phyloP scores from a whole-genome alignment of 1,140 invertebrate species.

The Pteromalus puparum region DNA sequence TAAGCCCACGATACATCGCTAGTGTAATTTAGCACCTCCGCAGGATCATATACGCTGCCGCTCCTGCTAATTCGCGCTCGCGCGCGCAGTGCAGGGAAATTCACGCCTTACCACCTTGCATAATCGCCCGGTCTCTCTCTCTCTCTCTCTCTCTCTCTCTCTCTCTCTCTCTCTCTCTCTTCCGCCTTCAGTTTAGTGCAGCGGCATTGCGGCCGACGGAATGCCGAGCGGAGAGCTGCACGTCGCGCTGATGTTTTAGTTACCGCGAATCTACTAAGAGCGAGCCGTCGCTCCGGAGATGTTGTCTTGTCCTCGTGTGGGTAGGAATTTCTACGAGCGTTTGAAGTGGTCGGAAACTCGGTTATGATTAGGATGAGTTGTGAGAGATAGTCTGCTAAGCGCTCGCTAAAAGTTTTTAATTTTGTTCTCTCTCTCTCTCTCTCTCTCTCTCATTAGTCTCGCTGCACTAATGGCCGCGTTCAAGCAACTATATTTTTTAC shows the following conservation, averaged over 20 bases:
- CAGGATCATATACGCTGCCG: background rate
- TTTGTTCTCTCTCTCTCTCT: too few species aligned
- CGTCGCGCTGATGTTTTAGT: background rate
- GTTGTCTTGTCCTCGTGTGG: background rate
- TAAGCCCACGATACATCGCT: background rate
- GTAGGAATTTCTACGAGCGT: background rate
- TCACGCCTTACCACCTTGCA: background rate
- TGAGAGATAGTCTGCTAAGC: too few species aligned
- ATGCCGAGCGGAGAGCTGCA: background rate
- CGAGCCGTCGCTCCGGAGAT: background rate
- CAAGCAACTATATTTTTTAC: too few species aligned
- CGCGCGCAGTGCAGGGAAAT: background rate
- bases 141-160: too few species aligned
- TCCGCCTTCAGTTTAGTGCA: background rate
- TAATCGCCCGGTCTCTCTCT: too few species aligned
- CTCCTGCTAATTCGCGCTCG: background rate
- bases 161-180: too few species aligned
- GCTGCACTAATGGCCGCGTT: too few species aligned
- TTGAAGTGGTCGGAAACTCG: too few species aligned
- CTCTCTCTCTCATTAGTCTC: too few species aligned
- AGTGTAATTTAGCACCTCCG: background rate
- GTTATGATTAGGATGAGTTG: too few species aligned
- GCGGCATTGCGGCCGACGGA: background rate
- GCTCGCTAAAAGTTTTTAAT: too few species aligned
- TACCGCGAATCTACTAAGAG: background rate